A percentile compares a stretch with the other conserved stretches of the same genome.
phyloP scores from a whole-genome alignment of 2,888 invertebrate genomes.

The Polia nebulosa region DNA sequence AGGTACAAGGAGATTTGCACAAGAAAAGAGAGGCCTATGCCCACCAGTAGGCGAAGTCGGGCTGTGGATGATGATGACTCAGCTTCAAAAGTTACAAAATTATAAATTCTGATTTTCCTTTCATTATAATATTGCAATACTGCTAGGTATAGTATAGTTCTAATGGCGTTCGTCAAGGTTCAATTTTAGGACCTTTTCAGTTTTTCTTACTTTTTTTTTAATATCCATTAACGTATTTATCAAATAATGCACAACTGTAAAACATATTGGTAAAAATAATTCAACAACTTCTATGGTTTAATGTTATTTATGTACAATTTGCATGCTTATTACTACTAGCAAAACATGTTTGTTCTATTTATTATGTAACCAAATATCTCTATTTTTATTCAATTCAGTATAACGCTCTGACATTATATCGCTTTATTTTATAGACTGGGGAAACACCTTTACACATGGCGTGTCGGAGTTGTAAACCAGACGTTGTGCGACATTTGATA shows the following conservation, averaged over 20 bases:
- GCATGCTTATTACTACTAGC: not conserved
- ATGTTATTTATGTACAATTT: not conserved
- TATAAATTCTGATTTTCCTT: not conserved
- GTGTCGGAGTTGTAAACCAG: slow-evolving; percentile 95
- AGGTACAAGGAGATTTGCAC: too few relatives aligned
- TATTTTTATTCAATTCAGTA: not conserved
- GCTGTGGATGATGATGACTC: too few relatives aligned
- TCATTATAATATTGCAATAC: not conserved
- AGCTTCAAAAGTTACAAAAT: not conserved
- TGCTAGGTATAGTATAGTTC: not conserved
- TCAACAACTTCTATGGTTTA: not conserved
- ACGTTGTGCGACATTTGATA: slow-evolving; percentile 96
- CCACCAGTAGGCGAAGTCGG: too few relatives aligned
- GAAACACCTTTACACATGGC: slow-evolving; percentile 99
- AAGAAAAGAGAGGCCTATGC: too few relatives aligned
- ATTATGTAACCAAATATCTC: not conserved
- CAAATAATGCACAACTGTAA: not conserved
- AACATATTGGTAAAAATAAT: not conserved
- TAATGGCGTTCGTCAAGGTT: not conserved
- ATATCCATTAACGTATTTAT: not conserved
- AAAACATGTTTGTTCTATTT: not conserved
- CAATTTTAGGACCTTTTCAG: not conserved
- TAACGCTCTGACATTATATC: not conserved
- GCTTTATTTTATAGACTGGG: slow-evolving; percentile 92
- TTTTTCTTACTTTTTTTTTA: not conserved